Conservation (phyloP, 2,888 invertebrate genomes). For the Mechanitis messenoides region DNA sequence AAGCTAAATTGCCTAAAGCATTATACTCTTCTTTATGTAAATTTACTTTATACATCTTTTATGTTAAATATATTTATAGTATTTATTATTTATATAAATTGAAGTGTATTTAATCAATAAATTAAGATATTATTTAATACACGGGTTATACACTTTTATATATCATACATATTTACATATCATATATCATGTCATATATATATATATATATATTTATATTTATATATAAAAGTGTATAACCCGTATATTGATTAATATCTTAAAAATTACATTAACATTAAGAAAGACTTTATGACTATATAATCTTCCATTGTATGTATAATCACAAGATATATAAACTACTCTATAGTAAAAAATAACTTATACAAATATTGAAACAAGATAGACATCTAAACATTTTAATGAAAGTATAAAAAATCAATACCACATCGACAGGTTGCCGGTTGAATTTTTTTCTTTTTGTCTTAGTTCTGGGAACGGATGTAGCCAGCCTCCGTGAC, state of each 20-base stretch:
- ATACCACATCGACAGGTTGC: conserved; percentile 23
- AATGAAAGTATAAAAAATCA: conserved; percentile 16
- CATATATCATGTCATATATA: no score
- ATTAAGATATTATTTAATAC: no score
- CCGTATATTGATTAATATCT: not conserved
- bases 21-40: not conserved
- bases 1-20: not conserved
- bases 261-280: no score
- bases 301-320: no score
- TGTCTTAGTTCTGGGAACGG: conserved; percentile 68
- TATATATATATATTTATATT: not conserved
- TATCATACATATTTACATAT: no score
- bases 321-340: no score
- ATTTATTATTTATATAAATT: not conserved
- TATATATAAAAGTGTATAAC: not conserved
- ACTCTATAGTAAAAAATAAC: no score
- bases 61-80: not conserved
- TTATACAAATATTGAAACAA: no score
- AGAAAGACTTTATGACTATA: no score
- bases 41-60: conserved; percentile 1
- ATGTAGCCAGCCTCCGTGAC: conserved; percentile 60
- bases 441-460: conserved; percentile 37
- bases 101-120: no score
- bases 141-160: no score
- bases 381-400: no score